phyloP scores from a whole-genome alignment of 1,140 invertebrate genomes.

The Proales similis region DNA sequence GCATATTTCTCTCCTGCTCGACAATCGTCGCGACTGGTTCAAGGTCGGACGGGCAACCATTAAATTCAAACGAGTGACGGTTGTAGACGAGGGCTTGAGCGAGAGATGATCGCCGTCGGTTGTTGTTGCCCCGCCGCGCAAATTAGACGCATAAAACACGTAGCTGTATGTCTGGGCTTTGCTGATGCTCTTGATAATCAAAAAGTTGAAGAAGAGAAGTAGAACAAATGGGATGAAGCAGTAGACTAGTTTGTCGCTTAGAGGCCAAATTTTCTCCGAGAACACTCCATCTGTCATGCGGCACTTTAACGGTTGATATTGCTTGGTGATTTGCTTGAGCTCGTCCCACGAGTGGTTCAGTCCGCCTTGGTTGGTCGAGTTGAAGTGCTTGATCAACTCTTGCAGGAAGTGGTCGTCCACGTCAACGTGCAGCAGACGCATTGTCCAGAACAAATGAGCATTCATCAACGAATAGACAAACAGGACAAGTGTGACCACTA shows the following conservation, averaged over 20 bases:
- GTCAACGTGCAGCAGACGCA: constrained; percentile 14
- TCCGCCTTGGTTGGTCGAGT: no score
- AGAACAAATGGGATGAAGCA: constrained; percentile 25
- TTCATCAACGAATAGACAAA: constrained; percentile 19
- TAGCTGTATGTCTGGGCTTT: constrained; percentile 22
- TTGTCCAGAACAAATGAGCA: constrained; percentile 33
- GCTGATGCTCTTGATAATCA: constrained; percentile 12
- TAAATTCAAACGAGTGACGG: no score
- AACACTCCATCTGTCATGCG: neutral
- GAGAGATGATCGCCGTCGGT: no score
- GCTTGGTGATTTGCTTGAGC: no score
- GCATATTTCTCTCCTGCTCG: no score
- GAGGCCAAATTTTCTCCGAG: constrained; percentile 14
- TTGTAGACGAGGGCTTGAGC: no score
- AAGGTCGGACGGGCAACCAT: no score
- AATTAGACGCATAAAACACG: constrained; percentile 7
- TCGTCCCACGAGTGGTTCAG: no score
- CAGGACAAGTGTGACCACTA: neutral
- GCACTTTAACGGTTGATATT: neutral
- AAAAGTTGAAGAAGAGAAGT: constrained; percentile 1
- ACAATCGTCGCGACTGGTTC: no score
- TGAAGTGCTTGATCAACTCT: no score
- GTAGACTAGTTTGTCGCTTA: constrained; percentile 27
- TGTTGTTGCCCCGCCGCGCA: no score
- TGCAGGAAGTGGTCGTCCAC: neutral